A percentile compares a stretch with the other conserved stretches of the same genome.
Conservation (phyloP, 2,888 invertebrate genomes). For the Macaria notata region DNA sequence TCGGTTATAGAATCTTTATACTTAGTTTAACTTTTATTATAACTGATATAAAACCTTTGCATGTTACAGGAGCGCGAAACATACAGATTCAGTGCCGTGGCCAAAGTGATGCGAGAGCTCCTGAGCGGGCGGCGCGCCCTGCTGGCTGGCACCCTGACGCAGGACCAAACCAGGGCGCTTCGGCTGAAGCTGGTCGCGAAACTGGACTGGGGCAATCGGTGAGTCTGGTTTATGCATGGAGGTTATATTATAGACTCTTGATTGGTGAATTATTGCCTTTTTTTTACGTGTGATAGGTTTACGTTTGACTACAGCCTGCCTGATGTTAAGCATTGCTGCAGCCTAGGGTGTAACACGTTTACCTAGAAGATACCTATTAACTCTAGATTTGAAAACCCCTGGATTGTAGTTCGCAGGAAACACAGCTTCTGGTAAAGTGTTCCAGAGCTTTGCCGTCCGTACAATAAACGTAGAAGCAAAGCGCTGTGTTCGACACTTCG, state of each 20-base stretch:
- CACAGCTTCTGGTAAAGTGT: too few relatives aligned
- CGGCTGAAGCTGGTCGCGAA: constrained; percentile 94
- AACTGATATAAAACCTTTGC: background rate
- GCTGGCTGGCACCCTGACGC: constrained; percentile 93
- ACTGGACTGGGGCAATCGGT: constrained; percentile 98
- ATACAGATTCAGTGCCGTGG: constrained; percentile 92
- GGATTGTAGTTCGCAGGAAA: too few relatives aligned
- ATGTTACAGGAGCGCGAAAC: constrained; percentile 88
- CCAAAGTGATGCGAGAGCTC: constrained; percentile 95
- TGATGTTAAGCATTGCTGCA: too few relatives aligned
- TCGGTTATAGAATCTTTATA: too few relatives aligned
- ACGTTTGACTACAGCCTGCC: too few relatives aligned
- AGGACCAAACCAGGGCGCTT: constrained; percentile 93
- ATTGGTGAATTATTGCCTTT: background rate
- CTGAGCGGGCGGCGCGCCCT: constrained; percentile 92
- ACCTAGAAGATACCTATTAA: too few relatives aligned
- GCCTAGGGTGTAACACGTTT: too few relatives aligned
- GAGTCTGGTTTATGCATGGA: constrained; percentile 63
- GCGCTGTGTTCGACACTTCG: too few relatives aligned
- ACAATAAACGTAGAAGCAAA: too few relatives aligned
- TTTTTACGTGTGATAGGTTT: too few relatives aligned
- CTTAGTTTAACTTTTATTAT: background rate
- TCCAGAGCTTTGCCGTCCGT: too few relatives aligned
- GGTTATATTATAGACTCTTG: background rate
- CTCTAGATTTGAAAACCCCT: too few relatives aligned